Conservation (phyloP, 2,888 invertebrate species). For the Poecilus cupreus region DNA sequence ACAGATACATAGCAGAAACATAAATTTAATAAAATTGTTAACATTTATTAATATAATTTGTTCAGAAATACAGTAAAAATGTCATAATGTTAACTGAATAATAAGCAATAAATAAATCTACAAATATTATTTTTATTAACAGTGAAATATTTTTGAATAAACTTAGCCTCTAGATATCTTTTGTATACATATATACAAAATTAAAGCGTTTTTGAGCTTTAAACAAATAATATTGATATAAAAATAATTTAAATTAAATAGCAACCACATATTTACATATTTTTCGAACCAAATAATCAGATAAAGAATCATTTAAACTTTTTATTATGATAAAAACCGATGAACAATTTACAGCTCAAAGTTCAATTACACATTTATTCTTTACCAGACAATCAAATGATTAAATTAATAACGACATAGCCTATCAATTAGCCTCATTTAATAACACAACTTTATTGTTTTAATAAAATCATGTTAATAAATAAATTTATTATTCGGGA, state of each 20-base stretch:
- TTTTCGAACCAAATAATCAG: not conserved
- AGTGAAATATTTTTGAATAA: slow-evolving; percentile 2
- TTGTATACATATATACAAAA: slow-evolving; percentile 34
- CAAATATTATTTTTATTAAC: slow-evolving; percentile 21
- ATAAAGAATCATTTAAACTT: not conserved
- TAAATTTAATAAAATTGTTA: slow-evolving; percentile 33
- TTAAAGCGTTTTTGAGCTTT: slow-evolving; percentile 29
- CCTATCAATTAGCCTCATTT: not conserved
- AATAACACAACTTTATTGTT: not conserved
- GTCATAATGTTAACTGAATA: slow-evolving; percentile 22
- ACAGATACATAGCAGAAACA: not conserved
- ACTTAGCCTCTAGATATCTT: slow-evolving; percentile 25
- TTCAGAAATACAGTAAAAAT: slow-evolving; percentile 13
- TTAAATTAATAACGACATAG: slow-evolving; percentile 5
- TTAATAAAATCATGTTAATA: slow-evolving; percentile 24
- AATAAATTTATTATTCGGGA: not conserved
- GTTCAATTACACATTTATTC: slow-evolving; percentile 19
- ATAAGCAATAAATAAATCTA: slow-evolving; percentile 26
- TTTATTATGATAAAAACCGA: slow-evolving; percentile 20
- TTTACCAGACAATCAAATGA: not conserved
- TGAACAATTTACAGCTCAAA: slow-evolving; percentile 31
- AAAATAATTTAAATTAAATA: slow-evolving; percentile 1
- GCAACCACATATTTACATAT: slow-evolving; percentile 8
- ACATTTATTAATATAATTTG: slow-evolving; percentile 25
- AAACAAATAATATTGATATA: slow-evolving; percentile 7